Percentiles rank a stretch among this genome's conserved stretches.
Evolutionary conservation across 2,113 vertebrate species (phyloP).

Genomic region (Psilopsiagon aurifrons): DNA sequence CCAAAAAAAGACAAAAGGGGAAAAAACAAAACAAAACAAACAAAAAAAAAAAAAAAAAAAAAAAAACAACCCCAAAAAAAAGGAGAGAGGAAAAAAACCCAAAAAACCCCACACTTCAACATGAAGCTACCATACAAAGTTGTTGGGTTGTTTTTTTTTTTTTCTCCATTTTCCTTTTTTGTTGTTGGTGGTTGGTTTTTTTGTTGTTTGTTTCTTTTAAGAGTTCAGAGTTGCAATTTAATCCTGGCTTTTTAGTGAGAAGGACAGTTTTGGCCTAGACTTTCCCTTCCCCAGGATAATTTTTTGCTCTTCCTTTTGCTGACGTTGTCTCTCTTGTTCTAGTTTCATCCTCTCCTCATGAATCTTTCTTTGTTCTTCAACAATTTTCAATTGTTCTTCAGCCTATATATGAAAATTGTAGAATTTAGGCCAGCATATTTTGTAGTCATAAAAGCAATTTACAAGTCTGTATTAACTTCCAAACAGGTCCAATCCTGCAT

Average conservation of each 20-base stretch:
- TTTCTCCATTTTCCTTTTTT: constrained; percentile 38
- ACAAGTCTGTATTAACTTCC: background rate
- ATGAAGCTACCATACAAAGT: constrained; percentile 92
- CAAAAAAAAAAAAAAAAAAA: constrained; percentile 13
- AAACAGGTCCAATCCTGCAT: constrained; percentile 18
- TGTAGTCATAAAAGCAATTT: constrained; percentile 27
- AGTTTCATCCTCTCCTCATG: constrained; percentile 99
- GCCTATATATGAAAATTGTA: constrained; percentile 79
- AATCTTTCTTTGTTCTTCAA: constrained; percentile 99
- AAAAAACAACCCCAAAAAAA: constrained; percentile 12
- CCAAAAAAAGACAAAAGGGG: constrained; percentile 65
- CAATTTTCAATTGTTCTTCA: constrained; percentile 99
- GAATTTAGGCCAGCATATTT: constrained; percentile 23
- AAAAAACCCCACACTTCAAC: constrained; percentile 84
- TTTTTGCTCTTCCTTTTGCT: constrained; percentile 99
- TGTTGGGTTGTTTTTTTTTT: background rate
- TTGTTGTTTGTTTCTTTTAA: constrained; percentile 62
- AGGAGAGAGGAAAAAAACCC: background rate
- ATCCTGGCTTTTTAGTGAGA: constrained; percentile 94
- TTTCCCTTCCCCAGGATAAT: constrained; percentile 99
- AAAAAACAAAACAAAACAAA: constrained; percentile 23
- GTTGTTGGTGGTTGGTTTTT: background rate
- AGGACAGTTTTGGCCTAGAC: constrained; percentile 98
- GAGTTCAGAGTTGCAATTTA: constrained; percentile 83
- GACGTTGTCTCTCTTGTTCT: constrained; percentile 97